Percentiles rank a stretch among this genome's conserved stretches.
These are phyloP conservation scores for Trachelipus rathkii DNA, from an alignment of 1,140 invertebrate genomes.

Conservation along the genomic window DNA sequence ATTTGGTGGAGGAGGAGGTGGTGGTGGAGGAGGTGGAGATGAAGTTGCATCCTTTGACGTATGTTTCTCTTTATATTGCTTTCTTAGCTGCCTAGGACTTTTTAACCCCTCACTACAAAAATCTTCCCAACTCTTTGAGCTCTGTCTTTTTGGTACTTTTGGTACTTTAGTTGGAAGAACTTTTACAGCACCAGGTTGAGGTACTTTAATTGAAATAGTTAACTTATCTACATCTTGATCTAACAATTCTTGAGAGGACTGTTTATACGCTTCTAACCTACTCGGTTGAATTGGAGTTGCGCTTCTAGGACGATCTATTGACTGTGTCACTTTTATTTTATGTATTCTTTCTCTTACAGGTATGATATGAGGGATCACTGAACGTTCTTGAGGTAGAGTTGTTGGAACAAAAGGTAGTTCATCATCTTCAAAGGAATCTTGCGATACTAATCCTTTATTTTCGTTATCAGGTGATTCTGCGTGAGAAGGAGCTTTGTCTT, in stretches of 20 bases:
- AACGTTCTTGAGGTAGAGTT: conserved; percentile 73
- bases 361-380: conserved; percentile 71
- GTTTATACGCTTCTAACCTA: conserved; percentile 67
- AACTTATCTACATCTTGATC: neutral
- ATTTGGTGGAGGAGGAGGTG: conserved; percentile 1
- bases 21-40: conserved; percentile 21
- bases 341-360: conserved; percentile 69
- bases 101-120: conserved; percentile 60
- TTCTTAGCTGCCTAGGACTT: conserved; percentile 50
- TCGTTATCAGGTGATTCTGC: conserved; percentile 41
- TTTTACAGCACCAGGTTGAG: conserved; percentile 46
- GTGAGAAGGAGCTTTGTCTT: conserved; percentile 43
- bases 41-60: conserved; percentile 39
- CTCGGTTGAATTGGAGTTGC: conserved; percentile 73
- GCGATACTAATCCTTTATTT: conserved; percentile 65
- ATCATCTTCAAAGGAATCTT: conserved; percentile 78
- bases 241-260: conserved; percentile 10
- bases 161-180: conserved; percentile 45
- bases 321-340: conserved; percentile 67
- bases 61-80: conserved; percentile 45
- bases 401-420: conserved; percentile 82
- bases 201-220: neutral
- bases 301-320: conserved; percentile 79
- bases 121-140: conserved; percentile 59
- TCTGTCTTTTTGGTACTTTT: conserved; percentile 48